phyloP scores from a whole-genome alignment of 2,113 vertebrate genomes.

The Pachypanchax playfairii region DNA sequence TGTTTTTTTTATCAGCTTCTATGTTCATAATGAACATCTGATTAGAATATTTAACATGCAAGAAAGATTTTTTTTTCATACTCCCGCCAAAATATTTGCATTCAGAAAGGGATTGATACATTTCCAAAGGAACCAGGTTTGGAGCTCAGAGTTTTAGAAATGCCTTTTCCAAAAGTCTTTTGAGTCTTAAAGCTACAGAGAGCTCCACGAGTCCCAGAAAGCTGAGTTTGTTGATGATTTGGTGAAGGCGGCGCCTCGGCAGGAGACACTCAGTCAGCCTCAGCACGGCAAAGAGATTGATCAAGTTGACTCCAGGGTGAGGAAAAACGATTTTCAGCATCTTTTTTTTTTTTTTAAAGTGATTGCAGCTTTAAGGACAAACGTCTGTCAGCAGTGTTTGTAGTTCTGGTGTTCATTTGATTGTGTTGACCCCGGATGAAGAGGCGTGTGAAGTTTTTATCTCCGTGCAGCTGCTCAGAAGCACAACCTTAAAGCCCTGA shows the following conservation, averaged over 20 bases:
- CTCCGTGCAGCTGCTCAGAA: constrained; percentile 58
- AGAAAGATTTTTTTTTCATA: constrained; percentile 20
- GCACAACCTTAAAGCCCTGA: constrained; percentile 74
- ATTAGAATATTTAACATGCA: constrained; percentile 25
- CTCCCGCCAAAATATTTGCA: constrained; percentile 18
- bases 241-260: constrained; percentile 47
- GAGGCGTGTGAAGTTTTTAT: constrained; percentile 19
- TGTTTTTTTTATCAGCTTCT: background rate
- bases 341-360: constrained; percentile 39
- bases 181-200: constrained; percentile 73
- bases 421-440: constrained; percentile 18
- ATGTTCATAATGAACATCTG: too few species aligned
- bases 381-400: constrained; percentile 44
- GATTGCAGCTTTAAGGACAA: constrained; percentile 63
- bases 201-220: constrained; percentile 39
- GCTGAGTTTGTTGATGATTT: constrained; percentile 48
- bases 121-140: constrained; percentile 17
- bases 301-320: constrained; percentile 31
- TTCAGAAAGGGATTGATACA: constrained; percentile 7
- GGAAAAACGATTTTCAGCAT: constrained; percentile 72
- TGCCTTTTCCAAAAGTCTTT: constrained; percentile 52
- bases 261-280: constrained; percentile 27
- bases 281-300: constrained; percentile 18
- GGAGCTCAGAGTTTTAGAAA: constrained; percentile 50
- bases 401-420: constrained; percentile 39